Percentiles rank a stretch among this genome's conserved stretches.
Conservation (phyloP, 2,113 vertebrate species). For the Zapornia atra region DNA sequence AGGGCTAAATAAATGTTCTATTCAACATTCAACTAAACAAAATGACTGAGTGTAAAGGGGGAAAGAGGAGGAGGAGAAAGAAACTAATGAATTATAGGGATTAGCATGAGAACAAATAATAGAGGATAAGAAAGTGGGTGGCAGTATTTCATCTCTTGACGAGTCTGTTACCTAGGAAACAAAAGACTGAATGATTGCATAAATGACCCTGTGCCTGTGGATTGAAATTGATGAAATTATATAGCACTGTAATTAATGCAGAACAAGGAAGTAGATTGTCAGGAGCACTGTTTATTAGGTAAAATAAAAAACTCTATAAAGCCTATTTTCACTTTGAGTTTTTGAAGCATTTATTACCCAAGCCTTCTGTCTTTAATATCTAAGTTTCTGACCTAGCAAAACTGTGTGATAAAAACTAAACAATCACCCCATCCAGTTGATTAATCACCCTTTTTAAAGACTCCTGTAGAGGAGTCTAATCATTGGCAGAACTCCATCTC, state of each 20-base stretch:
- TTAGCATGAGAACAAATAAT: slow-evolving; percentile 64
- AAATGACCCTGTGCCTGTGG: slow-evolving; percentile 69
- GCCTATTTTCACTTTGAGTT: slow-evolving; percentile 36
- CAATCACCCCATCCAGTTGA: not conserved
- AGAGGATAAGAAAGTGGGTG: slow-evolving; percentile 60
- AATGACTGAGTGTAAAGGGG: not conserved
- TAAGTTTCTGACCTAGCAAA: slow-evolving; percentile 9
- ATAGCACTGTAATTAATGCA: slow-evolving; percentile 51
- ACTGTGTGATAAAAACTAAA: not conserved
- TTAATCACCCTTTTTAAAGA: slow-evolving; percentile 35
- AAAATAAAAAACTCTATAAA: slow-evolving; percentile 58
- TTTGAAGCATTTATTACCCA: slow-evolving; percentile 35
- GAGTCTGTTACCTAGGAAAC: slow-evolving; percentile 77
- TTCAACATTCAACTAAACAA: slow-evolving; percentile 7
- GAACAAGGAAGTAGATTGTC: slow-evolving; percentile 61
- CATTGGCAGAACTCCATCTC: slow-evolving; percentile 12
- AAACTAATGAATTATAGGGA: slow-evolving; percentile 55
- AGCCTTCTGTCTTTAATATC: not conserved
- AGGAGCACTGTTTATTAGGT: slow-evolving; percentile 53
- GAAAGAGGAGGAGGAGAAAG: not conserved
- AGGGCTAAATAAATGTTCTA: slow-evolving; percentile 19
- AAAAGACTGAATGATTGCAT: slow-evolving; percentile 55
- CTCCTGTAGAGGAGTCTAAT: slow-evolving; percentile 4
- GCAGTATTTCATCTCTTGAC: slow-evolving; percentile 63
- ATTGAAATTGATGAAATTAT: slow-evolving; percentile 74